A percentile compares a stretch with the other conserved stretches of the same genome.
Conservation (phyloP, 2,113 vertebrate genomes). For the Lasiurus borealis region DNA sequence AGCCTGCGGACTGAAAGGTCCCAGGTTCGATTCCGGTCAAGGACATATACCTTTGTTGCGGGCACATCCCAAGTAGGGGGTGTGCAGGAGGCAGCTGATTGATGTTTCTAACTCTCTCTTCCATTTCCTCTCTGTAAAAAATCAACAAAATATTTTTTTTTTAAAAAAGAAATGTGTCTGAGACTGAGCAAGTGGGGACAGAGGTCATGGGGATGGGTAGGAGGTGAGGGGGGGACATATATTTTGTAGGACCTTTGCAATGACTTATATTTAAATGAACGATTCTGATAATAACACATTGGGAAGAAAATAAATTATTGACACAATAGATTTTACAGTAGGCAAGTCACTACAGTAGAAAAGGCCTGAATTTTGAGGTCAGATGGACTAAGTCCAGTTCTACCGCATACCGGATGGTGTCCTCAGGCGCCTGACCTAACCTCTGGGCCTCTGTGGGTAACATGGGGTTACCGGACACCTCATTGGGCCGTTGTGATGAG, state of each 20-base stretch:
- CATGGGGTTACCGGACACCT: neutral
- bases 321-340: neutral
- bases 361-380: slow-evolving; percentile 1
- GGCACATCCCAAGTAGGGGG: no score
- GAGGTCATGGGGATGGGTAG: neutral
- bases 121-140: no score
- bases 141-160: no score
- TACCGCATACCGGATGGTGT: neutral
- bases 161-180: no score
- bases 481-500: neutral
- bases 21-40: no score
- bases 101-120: no score
- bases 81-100: no score
- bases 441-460: neutral
- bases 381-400: neutral
- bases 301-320: neutral
- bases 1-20: no score
- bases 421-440: neutral
- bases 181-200: neutral
- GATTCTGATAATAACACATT: neutral
- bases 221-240: neutral
- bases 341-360: neutral
- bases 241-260: neutral
- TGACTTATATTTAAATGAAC: neutral
- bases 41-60: no score